Evolutionary conservation across 2,888 invertebrate genomes (phyloP).

Genomic region (Periphyllus acericola): DNA sequence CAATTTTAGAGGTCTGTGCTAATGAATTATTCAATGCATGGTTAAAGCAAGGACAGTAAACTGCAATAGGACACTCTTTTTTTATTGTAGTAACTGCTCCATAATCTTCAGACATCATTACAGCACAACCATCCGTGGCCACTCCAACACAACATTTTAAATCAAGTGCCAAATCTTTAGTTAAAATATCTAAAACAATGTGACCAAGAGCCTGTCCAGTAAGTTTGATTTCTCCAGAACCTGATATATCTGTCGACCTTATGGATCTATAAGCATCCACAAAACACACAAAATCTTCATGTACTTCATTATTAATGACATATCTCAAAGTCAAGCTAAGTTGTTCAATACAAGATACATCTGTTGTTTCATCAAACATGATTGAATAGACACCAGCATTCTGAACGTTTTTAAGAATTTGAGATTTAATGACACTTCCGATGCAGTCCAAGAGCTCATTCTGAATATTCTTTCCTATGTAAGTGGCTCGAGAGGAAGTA

Average conservation of each 20-base stretch:
- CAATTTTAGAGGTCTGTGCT: conserved; percentile 16
- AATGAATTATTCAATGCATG: conserved; percentile 19
- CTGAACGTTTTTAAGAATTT: too few species aligned
- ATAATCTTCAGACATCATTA: conserved; percentile 18
- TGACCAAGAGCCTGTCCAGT: conserved; percentile 9
- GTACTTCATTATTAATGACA: too few species aligned
- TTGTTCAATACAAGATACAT: too few species aligned
- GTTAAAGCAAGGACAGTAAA: not conserved
- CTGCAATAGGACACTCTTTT: conserved; percentile 10
- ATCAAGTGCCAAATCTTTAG: conserved; percentile 17
- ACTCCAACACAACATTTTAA: conserved; percentile 25
- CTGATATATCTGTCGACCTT: conserved; percentile 7
- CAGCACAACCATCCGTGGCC: conserved; percentile 4
- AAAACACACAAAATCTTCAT: not conserved
- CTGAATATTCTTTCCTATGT: too few species aligned
- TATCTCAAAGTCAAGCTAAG: too few species aligned
- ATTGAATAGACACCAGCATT: too few species aligned
- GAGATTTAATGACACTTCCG: too few species aligned
- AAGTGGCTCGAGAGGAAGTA: too few species aligned
- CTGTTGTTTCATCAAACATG: too few species aligned
- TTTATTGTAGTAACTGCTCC: conserved; percentile 23
- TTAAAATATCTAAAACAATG: conserved; percentile 23
- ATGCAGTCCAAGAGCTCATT: too few species aligned
- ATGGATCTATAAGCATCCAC: not conserved
- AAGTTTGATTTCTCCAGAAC: not conserved